Evolutionary conservation across 2,888 invertebrate species (phyloP).

Genomic region (Acanthococcus lagerstroemiae): DNA sequence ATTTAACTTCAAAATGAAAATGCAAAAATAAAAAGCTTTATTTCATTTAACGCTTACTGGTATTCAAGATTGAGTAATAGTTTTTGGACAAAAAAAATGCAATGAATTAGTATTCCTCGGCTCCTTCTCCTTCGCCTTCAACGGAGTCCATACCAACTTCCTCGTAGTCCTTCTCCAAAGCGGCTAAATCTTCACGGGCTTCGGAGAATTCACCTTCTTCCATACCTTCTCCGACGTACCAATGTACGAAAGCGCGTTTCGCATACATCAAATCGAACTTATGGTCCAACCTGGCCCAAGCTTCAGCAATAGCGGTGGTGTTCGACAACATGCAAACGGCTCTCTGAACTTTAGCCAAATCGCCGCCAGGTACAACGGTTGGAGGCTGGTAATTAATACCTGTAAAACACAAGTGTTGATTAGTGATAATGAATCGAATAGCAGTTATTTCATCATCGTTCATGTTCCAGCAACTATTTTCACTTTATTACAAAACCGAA

Average conservation of each 20-base stretch:
- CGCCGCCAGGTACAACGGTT: slow-evolving; percentile 46
- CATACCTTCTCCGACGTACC: slow-evolving; percentile 75
- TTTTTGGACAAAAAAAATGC: background rate
- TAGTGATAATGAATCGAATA: no score
- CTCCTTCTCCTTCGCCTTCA: slow-evolving; percentile 55
- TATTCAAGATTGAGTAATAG: no score
- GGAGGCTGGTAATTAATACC: slow-evolving; percentile 48
- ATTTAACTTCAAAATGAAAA: no score
- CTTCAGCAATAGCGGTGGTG: slow-evolving; percentile 57
- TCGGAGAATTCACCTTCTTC: slow-evolving; percentile 71
- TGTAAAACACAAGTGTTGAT: no score
- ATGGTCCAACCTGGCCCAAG: slow-evolving; percentile 56
- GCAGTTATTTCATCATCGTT: no score
- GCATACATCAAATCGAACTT: slow-evolving; percentile 61
- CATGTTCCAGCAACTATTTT: no score
- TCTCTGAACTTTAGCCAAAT: slow-evolving; percentile 51
- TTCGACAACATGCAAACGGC: slow-evolving; percentile 60
- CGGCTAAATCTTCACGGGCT: slow-evolving; percentile 63
- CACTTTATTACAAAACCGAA: no score
- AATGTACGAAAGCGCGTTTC: slow-evolving; percentile 58
- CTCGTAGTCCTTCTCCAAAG: slow-evolving; percentile 62
- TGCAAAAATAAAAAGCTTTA: no score
- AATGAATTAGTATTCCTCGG: slow-evolving; percentile 40
- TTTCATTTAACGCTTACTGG: no score
- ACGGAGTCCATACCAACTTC: slow-evolving; percentile 57